Base-by-base conservation (phyloP, 1,140 invertebrate species). In the Teleogryllus occipitalis region DNA sequence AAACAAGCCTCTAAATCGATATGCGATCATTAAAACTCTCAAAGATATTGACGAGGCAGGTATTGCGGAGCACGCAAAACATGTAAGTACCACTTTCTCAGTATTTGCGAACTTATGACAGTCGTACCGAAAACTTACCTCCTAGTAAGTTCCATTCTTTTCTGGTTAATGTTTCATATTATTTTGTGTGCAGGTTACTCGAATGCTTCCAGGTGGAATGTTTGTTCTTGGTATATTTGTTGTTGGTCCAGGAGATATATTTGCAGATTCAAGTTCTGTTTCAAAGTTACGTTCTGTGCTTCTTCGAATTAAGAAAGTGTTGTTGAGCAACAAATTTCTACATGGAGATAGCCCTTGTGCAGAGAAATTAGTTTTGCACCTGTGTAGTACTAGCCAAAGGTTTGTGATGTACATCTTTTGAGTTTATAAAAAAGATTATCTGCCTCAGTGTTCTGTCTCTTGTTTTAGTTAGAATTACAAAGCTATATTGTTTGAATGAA, bases 161-260 rank as follows among this genome's bases (percentile, higher is more conserved):
- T 18, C 72, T 18, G 48, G n/a, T n/a, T 65, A 78, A 22, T 54
- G 65, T 2, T 72, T n/a, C n/a, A 21, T 54, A 49, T 14, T 49
- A 75, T n/a, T 73, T n/a, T 76, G n/a, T 78, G 84, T 81, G 12
- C 81, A 91, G 90, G 90, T 94, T 0, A 92, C 91, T 5, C 89
- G 92, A 85, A 95, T 95, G 94, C 86, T 96, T 76, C 93, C 94
- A 72, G 94, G 94, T 74, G 94, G 94, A 39, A 90, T 95, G 87
- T 90, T 90, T 86, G 91, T 95, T 75, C 87, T 95, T 82, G 93
- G 91, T 83, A 81, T 88, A 27, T 89, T 88, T 83, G 84, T 90
- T 22, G 87, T 91, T 54, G 89, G 89, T 27, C 89, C 91, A 82
- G 89, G 90, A 81, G 90, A 93, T 83, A 87, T 90, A 81, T 89